Conservation (phyloP, 1,140 invertebrate species). For the Scylla paramamosain region DNA sequence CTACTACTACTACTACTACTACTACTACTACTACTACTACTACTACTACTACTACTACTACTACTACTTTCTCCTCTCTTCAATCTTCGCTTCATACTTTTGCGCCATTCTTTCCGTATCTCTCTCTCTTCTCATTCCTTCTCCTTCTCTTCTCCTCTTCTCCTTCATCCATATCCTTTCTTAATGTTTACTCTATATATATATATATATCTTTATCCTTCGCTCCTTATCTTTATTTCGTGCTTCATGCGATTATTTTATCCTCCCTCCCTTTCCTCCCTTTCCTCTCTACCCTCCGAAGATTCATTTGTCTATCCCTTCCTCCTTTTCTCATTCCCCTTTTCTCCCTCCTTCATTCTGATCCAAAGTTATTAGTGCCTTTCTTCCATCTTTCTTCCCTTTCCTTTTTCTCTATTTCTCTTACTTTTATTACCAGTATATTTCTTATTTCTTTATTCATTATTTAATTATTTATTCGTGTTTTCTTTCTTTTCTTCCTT, state of each 20-base stretch:
- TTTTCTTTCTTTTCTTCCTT: neutral
- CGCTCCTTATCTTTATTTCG: neutral
- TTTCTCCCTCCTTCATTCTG: neutral
- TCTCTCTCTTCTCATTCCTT: too few relatives aligned
- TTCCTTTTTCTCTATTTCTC: neutral
- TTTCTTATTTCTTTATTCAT: neutral
- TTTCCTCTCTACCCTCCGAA: neutral
- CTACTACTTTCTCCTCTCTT: too few relatives aligned
- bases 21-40: too few relatives aligned
- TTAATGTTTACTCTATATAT: neutral
- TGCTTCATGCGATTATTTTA: neutral
- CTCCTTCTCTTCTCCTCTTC: neutral
- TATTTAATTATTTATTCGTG: too few relatives aligned
- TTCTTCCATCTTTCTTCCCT: neutral
- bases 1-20: too few relatives aligned
- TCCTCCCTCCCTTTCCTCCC: neutral
- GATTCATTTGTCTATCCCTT: neutral
- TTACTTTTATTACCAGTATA: neutral
- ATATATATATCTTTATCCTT: neutral
- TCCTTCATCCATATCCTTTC: neutral
- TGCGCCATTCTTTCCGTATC: too few relatives aligned
- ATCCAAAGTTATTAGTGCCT: neutral
- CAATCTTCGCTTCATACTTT: too few relatives aligned
- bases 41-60: too few relatives aligned
- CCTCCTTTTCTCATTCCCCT: neutral